These are phyloP conservation scores for Nasua narica DNA, from an alignment of 2,797 vertebrate species.

Conservation along the genomic window DNA sequence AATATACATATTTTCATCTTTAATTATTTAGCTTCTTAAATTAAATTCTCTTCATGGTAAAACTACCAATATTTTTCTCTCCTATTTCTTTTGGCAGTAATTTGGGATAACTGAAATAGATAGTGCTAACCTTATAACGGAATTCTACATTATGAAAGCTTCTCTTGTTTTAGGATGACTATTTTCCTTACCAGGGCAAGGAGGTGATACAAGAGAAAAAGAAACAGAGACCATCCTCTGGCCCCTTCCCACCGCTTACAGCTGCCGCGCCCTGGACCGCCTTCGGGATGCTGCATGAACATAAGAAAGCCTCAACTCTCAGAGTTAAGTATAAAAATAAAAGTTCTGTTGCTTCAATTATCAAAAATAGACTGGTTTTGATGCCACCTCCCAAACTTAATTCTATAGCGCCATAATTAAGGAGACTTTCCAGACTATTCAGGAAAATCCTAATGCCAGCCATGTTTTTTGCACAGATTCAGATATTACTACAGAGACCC, in stretches of 20 bases:
- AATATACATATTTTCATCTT: not conserved
- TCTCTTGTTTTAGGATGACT: not conserved
- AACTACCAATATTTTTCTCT: not conserved
- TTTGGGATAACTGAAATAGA: not conserved
- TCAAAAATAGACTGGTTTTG: not conserved
- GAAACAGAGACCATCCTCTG: not conserved
- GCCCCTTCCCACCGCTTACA: not conserved
- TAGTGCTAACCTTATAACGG: not conserved
- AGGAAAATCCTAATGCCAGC: not conserved
- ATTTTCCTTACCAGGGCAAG: not conserved
- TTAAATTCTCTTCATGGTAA: not conserved
- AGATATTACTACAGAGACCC: not conserved
- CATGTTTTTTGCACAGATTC: not conserved
- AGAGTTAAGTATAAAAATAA: not conserved
- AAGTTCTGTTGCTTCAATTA: not conserved
- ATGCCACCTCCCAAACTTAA: not conserved
- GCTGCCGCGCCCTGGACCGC: not conserved
- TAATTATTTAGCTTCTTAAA: constrained; percentile 16
- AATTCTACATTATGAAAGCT: not conserved
- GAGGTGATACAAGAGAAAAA: not conserved
- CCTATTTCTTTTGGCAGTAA: not conserved
- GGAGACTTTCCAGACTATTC: not conserved
- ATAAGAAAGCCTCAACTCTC: not conserved
- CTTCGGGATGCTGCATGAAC: not conserved
- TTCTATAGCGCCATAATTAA: not conserved